These are phyloP conservation scores for Camelus bactrianus DNA, from an alignment of 2,113 vertebrate genomes.

Conservation along the genomic window DNA sequence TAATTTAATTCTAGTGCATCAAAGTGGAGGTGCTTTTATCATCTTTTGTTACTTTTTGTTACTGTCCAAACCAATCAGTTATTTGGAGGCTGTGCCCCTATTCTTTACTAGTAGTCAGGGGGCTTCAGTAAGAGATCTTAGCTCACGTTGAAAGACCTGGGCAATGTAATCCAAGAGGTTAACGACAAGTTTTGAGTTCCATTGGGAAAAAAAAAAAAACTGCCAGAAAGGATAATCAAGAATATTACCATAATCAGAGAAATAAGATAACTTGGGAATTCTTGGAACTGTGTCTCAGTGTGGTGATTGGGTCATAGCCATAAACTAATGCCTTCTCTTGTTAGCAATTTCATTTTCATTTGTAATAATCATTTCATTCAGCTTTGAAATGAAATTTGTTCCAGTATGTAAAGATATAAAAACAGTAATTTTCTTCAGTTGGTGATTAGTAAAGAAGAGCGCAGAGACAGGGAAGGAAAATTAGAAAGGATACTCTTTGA, in stretches of 20 bases:
- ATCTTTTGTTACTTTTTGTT: neutral
- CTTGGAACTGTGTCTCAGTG: neutral
- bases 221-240: neutral
- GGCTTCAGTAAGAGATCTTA: neutral
- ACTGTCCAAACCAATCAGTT: neutral
- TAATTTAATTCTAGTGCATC: neutral
- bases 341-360: neutral
- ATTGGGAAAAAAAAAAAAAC: neutral
- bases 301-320: neutral
- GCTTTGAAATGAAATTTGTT: slow-evolving; percentile 13
- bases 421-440: neutral
- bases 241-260: neutral
- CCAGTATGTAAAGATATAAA: neutral
- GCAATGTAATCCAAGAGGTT: neutral
- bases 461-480: neutral
- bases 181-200: neutral
- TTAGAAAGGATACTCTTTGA: neutral
- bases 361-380: neutral
- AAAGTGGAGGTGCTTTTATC: neutral
- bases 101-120: neutral
- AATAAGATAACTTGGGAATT: neutral
- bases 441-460: neutral
- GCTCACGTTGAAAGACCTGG: neutral
- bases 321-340: neutral
- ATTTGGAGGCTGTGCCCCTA: neutral